Conservation (phyloP, 2,113 vertebrate genomes). For the Ptyas mucosa region DNA sequence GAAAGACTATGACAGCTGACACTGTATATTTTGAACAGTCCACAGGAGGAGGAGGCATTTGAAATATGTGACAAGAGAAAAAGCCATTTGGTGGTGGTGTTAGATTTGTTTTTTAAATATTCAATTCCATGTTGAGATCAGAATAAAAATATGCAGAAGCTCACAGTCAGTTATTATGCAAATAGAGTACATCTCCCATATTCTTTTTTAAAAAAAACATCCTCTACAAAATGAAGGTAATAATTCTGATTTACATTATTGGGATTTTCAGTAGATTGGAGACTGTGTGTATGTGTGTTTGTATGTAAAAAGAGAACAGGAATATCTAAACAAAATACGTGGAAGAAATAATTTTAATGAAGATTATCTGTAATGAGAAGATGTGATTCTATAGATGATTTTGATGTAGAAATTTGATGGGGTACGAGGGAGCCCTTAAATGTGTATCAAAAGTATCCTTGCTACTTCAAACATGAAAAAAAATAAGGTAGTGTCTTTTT, state of each 20-base stretch:
- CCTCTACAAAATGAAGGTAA: background rate
- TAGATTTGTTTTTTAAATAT: conserved; percentile 20
- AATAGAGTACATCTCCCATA: conserved; percentile 17
- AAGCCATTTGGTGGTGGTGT: background rate
- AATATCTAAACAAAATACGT: background rate
- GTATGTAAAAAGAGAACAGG: background rate
- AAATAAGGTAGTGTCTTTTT: background rate
- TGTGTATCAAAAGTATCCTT: background rate
- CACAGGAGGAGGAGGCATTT: background rate
- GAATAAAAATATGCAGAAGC: conserved; percentile 48
- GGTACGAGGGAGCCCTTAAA: background rate
- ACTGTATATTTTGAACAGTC: conserved; percentile 20
- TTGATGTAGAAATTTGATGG: background rate
- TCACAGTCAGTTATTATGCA: conserved; percentile 48
- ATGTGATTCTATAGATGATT: background rate
- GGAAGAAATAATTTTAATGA: background rate
- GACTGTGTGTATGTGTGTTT: background rate
- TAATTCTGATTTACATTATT: background rate
- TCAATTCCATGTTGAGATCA: conserved; percentile 43
- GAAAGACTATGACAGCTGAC: conserved; percentile 29
- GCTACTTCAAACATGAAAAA: background rate
- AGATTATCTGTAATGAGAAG: background rate
- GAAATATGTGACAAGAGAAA: background rate
- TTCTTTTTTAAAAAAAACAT: background rate
- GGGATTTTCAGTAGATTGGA: background rate